Conservation (phyloP, 2,113 vertebrate species). For the Gobius niger region DNA sequence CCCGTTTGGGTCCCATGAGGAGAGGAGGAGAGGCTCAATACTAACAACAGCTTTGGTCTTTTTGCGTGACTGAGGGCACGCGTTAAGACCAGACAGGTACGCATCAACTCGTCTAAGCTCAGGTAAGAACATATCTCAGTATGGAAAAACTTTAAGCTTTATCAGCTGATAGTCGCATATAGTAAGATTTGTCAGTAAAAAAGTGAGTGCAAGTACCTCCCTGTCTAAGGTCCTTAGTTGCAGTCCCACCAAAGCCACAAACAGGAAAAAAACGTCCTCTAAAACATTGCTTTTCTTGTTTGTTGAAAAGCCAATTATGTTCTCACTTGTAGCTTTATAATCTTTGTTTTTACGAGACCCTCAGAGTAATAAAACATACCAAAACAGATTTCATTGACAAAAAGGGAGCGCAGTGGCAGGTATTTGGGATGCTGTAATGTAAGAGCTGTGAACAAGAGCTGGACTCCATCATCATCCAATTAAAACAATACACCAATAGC, state of each 20-base stretch:
- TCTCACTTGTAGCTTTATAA: conserved; percentile 58
- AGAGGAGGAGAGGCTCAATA: no score
- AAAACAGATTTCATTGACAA: conserved; percentile 72
- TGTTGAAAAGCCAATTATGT: conserved; percentile 32
- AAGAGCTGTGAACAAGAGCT: conserved; percentile 63
- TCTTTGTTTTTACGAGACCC: conserved; percentile 40
- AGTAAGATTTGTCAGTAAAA: no score
- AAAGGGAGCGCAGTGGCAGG: conserved; percentile 57
- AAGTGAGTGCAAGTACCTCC: no score
- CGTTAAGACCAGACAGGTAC: no score
- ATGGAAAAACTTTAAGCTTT: no score
- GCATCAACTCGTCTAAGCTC: no score
- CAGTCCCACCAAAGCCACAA: not conserved
- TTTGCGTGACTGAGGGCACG: no score
- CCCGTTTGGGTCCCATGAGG: no score
- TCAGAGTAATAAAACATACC: conserved; percentile 55
- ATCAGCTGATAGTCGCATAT: no score
- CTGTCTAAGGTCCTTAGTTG: no score
- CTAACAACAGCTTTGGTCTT: no score
- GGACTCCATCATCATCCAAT: conserved; percentile 64
- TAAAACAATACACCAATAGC: conserved; percentile 59
- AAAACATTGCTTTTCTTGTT: not conserved
- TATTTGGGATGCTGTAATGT: conserved; percentile 67
- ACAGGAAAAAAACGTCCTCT: conserved; percentile 7
- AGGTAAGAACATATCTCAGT: no score